Evolutionary conservation across 2,113 vertebrate species (phyloP).

Genomic region (Pituophis catenifer): DNA sequence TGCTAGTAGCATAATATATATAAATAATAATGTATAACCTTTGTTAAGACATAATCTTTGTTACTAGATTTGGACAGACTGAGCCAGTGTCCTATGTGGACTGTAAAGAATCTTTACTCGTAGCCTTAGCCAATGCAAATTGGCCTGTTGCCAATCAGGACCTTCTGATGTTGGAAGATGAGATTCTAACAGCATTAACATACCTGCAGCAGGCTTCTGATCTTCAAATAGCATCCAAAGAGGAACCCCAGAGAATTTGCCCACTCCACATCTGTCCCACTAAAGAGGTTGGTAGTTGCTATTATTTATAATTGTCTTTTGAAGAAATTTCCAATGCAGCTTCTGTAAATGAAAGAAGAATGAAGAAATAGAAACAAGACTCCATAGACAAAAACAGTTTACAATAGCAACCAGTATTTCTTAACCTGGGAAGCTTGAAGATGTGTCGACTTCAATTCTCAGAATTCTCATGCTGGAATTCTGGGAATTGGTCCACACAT

Average conservation of each 20-base stretch:
- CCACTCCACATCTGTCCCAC: slow-evolving; percentile 1
- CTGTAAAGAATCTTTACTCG: slow-evolving; percentile 68
- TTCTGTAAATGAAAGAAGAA: background rate
- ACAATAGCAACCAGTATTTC: background rate
- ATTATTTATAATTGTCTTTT: background rate
- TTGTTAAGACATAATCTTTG: background rate
- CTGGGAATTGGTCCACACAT: background rate
- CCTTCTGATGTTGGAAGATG: slow-evolving; percentile 73
- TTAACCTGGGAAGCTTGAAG: background rate
- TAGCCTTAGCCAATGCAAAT: slow-evolving; percentile 66
- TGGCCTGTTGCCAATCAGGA: slow-evolving; percentile 77
- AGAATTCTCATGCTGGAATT: background rate
- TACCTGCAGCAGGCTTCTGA: slow-evolving; percentile 75
- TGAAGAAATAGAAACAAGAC: background rate
- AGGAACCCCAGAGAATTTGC: slow-evolving; percentile 41
- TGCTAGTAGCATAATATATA: background rate
- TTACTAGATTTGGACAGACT: slow-evolving; percentile 61
- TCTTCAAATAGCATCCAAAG: slow-evolving; percentile 67
- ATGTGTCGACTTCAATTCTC: background rate
- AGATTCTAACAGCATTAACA: slow-evolving; percentile 69
- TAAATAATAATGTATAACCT: background rate
- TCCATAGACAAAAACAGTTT: background rate
- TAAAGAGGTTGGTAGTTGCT: slow-evolving; percentile 50
- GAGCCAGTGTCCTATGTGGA: slow-evolving; percentile 71
- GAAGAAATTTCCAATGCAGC: background rate